Evolutionary conservation across 2,113 vertebrate genomes (phyloP).

Genomic region (Pithys albifrons): DNA sequence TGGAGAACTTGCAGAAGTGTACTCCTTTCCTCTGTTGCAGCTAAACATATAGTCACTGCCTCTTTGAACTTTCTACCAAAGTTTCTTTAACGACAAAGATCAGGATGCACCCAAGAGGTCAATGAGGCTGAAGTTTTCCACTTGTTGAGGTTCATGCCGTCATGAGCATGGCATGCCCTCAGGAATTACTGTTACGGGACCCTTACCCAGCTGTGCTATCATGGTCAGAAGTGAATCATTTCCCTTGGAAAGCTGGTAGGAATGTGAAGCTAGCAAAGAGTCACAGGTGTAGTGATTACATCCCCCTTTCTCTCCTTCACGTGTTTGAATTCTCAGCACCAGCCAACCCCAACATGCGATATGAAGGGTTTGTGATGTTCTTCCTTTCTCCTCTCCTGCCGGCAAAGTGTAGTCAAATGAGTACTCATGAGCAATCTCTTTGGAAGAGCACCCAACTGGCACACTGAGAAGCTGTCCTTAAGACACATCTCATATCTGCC

Average conservation of each 20-base stretch:
- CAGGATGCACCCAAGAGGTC: background rate
- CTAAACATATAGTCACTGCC: background rate
- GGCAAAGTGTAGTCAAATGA: background rate
- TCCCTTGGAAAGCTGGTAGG: background rate
- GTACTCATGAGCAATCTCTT: background rate
- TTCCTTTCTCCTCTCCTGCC: background rate
- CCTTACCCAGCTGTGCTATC: background rate
- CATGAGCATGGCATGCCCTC: background rate
- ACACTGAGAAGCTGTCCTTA: slow-evolving; percentile 12
- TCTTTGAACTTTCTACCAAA: background rate
- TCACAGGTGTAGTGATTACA: background rate
- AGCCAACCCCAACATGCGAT: background rate
- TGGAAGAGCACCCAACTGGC: background rate
- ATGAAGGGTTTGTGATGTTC: background rate
- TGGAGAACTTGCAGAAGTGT: background rate
- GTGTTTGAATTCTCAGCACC: background rate
- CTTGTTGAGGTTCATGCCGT: background rate
- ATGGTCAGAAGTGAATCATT: background rate
- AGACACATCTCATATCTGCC: slow-evolving; percentile 14
- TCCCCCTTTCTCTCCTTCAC: background rate
- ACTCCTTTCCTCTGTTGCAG: background rate
- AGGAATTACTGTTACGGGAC: background rate
- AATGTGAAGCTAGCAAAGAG: background rate
- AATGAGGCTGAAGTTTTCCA: background rate
- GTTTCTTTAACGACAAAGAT: background rate